Evolutionary conservation across 1,140 invertebrate genomes (phyloP).

Genomic region (Trachymyrmex cornetzi): DNA sequence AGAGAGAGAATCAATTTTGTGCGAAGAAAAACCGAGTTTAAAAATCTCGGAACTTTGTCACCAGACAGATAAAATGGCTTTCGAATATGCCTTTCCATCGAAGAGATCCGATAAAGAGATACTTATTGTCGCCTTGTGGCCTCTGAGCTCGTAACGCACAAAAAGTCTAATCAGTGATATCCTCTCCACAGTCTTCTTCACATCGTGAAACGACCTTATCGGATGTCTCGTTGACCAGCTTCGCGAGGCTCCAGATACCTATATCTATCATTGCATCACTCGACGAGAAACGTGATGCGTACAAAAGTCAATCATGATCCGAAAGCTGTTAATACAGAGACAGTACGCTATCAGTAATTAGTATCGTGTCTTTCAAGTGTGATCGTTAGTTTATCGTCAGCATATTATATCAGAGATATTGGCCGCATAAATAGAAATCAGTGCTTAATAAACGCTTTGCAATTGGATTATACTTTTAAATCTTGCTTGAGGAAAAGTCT

Average conservation of each 20-base stretch:
- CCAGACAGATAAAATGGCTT: background rate
- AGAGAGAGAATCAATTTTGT: background rate
- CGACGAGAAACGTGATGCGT: background rate
- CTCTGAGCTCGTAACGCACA: background rate
- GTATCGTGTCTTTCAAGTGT: background rate
- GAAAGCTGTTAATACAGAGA: background rate
- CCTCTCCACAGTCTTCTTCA: background rate
- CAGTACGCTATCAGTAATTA: background rate
- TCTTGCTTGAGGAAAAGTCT: no score
- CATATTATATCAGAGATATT: no score
- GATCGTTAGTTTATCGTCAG: background rate
- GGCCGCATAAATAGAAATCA: no score
- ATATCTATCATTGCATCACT: slow-evolving; percentile 33
- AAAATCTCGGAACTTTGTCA: background rate
- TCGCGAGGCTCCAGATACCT: slow-evolving; percentile 20
- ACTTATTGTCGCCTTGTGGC: background rate
- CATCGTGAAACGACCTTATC: background rate
- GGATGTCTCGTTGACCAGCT: background rate
- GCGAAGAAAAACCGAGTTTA: background rate
- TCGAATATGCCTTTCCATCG: background rate
- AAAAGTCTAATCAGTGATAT: slow-evolving; percentile 58
- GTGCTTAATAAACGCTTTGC: no score
- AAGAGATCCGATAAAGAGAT: slow-evolving; percentile 25
- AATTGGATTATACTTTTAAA: no score
- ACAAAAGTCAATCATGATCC: background rate